These are phyloP conservation scores for Lordiphosa andalusiaca DNA, from an alignment of 2,888 invertebrate genomes.

Conservation along the genomic window DNA sequence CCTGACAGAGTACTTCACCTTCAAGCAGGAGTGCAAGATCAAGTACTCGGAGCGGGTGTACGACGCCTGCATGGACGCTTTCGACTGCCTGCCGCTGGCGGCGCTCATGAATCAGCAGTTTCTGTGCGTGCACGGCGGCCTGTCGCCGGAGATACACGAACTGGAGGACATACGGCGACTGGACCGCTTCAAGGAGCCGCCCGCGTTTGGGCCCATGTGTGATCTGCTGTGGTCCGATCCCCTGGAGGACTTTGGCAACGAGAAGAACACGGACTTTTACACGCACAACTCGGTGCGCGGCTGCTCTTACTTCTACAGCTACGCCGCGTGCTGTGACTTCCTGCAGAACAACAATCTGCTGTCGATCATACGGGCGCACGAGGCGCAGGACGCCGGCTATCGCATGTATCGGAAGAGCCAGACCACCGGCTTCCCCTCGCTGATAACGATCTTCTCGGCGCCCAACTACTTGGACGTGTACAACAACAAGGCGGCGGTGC, in stretches of 20 bases:
- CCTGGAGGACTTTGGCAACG: constrained; percentile 98
- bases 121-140: constrained; percentile 99
- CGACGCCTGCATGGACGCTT: constrained; percentile 99
- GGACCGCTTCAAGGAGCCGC: constrained; percentile 99
- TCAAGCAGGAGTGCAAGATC: constrained; percentile 99
- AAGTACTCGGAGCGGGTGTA: constrained; percentile 99
- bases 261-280: constrained; percentile 98
- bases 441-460: constrained; percentile 99
- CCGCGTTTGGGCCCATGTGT: constrained; percentile 99
- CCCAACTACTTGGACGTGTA: constrained; percentile 99
- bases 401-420: constrained; percentile 99
- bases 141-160: constrained; percentile 99
- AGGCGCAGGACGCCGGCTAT: constrained; percentile 99
- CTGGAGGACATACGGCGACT: constrained; percentile 98
- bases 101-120: constrained; percentile 99
- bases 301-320: constrained; percentile 99
- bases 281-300: constrained; percentile 99
- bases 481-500: constrained; percentile 99
- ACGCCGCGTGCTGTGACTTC: constrained; percentile 99
- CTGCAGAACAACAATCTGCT: constrained; percentile 99
- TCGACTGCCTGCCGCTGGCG: constrained; percentile 99
- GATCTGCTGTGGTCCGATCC: constrained; percentile 99
- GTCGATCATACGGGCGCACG: constrained; percentile 99
- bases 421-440: constrained; percentile 99
- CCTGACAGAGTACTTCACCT: constrained; percentile 99